phyloP scores from a whole-genome alignment of 2,888 invertebrate species.

The Lysandra bellargus region DNA sequence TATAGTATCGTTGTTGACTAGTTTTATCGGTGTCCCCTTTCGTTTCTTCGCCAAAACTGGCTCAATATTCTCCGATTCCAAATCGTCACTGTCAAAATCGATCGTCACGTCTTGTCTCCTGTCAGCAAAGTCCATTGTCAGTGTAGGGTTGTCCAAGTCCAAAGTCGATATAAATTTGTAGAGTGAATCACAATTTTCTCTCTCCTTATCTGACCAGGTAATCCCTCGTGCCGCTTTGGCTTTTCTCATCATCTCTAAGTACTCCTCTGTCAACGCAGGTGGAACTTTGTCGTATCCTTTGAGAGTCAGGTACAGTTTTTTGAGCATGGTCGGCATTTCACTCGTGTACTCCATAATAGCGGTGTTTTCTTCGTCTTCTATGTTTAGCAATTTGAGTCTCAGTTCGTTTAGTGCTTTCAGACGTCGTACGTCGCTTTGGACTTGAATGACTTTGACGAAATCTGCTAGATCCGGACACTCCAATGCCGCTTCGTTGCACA shows the following conservation, averaged over 20 bases:
- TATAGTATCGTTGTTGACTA: constrained; percentile 66
- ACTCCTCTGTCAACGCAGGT: constrained; percentile 78
- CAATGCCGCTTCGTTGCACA: constrained; percentile 54
- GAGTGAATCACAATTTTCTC: constrained; percentile 49
- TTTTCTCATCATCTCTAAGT: constrained; percentile 80
- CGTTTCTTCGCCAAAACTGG: constrained; percentile 57
- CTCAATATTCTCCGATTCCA: constrained; percentile 61
- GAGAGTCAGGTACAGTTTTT: constrained; percentile 80
- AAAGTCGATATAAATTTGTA: constrained; percentile 63
- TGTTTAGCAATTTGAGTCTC: constrained; percentile 55
- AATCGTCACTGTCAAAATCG: constrained; percentile 65
- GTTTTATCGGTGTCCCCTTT: constrained; percentile 67
- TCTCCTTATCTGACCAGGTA: constrained; percentile 79
- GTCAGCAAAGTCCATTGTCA: constrained; percentile 43
- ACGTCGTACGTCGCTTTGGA: constrained; percentile 60
- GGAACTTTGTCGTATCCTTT: constrained; percentile 81
- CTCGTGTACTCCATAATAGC: constrained; percentile 72
- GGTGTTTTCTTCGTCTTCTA: constrained; percentile 77
- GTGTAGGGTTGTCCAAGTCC: constrained; percentile 57
- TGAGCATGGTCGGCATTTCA: constrained; percentile 77
- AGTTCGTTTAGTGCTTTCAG: constrained; percentile 66
- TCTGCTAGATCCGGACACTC: constrained; percentile 57
- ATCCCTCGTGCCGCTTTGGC: constrained; percentile 82
- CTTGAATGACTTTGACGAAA: constrained; percentile 53
- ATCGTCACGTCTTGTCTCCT: constrained; percentile 49